A percentile compares a stretch with the other conserved stretches of the same genome.
Evolutionary conservation across 2,888 invertebrate species (phyloP).

Genomic region (Lamellibrachia columna): DNA sequence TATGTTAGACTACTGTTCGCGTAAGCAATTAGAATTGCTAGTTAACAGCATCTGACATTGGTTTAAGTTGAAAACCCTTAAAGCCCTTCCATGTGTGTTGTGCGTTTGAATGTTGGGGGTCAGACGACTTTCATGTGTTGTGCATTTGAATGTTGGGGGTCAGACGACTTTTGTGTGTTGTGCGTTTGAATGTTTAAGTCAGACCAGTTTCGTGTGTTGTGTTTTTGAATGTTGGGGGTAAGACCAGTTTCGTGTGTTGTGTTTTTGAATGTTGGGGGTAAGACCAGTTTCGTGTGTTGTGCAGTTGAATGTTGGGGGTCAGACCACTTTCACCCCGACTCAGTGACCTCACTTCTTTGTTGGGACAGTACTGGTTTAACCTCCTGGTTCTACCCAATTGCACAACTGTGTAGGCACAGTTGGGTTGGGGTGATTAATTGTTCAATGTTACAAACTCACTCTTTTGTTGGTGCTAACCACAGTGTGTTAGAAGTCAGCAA

Average conservation of each 20-base stretch:
- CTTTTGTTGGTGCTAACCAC: neutral
- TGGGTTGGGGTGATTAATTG: neutral
- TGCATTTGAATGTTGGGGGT: neutral
- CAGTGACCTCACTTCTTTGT: neutral
- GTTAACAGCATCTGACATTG: too few relatives aligned
- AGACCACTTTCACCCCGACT: neutral
- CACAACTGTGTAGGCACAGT: neutral
- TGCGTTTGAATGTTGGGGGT: too few relatives aligned
- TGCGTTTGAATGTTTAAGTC: neutral
- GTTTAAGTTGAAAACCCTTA: too few relatives aligned
- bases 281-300: neutral
- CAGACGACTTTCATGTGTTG: neutral
- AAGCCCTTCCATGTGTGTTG: neutral
- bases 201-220: neutral
- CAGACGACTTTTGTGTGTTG: neutral
- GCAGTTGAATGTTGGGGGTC: neutral
- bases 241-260: neutral
- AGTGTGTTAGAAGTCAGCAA: neutral
- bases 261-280: neutral
- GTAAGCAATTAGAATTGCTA: neutral
- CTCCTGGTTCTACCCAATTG: neutral
- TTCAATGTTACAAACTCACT: neutral
- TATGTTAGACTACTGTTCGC: neutral
- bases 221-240: neutral
- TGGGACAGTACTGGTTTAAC: neutral